These are phyloP conservation scores for Geophilus truncorum DNA, from an alignment of 2,888 invertebrate species.

Conservation along the genomic window DNA sequence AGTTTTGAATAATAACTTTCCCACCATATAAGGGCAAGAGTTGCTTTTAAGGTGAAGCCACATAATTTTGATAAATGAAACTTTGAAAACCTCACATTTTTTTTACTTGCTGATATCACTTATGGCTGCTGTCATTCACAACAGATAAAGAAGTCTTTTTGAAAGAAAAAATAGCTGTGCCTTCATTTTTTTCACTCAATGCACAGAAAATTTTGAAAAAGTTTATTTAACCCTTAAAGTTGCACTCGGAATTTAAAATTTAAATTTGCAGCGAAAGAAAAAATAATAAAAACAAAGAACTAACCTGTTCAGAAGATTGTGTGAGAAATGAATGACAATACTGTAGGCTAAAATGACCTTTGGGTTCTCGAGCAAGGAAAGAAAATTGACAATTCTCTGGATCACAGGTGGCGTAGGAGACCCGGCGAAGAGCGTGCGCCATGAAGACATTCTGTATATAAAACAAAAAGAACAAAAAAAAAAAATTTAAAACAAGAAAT, in stretches of 20 bases:
- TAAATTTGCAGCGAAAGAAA: background rate
- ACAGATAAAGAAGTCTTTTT: background rate
- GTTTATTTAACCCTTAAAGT: background rate
- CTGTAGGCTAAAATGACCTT: conserved; percentile 63
- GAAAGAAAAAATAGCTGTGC: background rate
- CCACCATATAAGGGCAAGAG: background rate
- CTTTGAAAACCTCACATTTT: background rate
- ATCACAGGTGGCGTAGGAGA: conserved; percentile 81
- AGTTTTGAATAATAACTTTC: background rate
- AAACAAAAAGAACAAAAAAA: conserved; percentile 29
- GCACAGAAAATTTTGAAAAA: background rate
- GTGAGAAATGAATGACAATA: conserved; percentile 78
- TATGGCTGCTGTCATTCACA: conserved; percentile 18
- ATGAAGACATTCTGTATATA: conserved; percentile 67
- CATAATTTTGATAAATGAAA: conserved; percentile 16
- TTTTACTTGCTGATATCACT: conserved; percentile 18
- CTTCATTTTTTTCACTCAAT: background rate
- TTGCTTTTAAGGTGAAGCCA: conserved; percentile 4
- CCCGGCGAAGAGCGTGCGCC: conserved; percentile 76
- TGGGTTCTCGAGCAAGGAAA: conserved; percentile 68
- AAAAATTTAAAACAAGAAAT: background rate
- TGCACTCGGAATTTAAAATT: background rate
- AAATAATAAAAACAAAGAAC: conserved; percentile 37
- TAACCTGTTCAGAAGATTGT: conserved; percentile 69
- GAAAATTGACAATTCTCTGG: conserved; percentile 72